Conservation (phyloP, 23 tunicate genomes). For the Trididemnum clinides region DNA sequence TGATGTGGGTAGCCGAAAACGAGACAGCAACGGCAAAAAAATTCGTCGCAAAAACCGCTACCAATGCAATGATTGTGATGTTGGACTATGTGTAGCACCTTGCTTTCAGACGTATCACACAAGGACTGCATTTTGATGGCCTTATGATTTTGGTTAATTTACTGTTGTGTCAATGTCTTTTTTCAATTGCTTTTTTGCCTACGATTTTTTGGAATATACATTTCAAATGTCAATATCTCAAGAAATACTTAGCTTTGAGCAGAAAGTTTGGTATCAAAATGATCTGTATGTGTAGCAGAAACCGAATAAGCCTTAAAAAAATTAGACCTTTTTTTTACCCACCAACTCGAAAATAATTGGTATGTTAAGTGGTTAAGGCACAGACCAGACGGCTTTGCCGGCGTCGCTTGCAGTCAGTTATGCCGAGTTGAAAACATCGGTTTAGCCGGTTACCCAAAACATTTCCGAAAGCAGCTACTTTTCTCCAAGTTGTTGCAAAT, state of each 20-base stretch:
- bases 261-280: conserved; percentile 2
- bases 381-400: too few relatives aligned
- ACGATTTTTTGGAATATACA: not conserved
- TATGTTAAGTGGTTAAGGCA: too few relatives aligned
- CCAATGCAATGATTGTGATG: conserved; percentile 21
- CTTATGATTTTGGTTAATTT: not conserved
- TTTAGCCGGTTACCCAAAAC: too few relatives aligned
- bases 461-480: too few relatives aligned
- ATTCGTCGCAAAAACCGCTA: too few relatives aligned
- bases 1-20: conserved; percentile 16
- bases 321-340: too few relatives aligned
- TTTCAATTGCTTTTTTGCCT: not conserved
- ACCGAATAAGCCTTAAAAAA: not conserved
- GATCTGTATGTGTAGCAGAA: not conserved
- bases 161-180: conserved; percentile 10
- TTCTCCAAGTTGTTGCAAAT: too few relatives aligned
- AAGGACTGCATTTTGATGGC: conserved; percentile 10
- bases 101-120: conserved; percentile 12
- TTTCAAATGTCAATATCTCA: too few relatives aligned
- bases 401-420: too few relatives aligned
- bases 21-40: conserved; percentile 8
- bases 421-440: too few relatives aligned
- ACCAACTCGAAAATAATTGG: too few relatives aligned
- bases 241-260: conserved; percentile 5
- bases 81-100: conserved; percentile 32